phyloP scores from a whole-genome alignment of 2,113 vertebrate species.

The Phylloscopus trochiloides region DNA sequence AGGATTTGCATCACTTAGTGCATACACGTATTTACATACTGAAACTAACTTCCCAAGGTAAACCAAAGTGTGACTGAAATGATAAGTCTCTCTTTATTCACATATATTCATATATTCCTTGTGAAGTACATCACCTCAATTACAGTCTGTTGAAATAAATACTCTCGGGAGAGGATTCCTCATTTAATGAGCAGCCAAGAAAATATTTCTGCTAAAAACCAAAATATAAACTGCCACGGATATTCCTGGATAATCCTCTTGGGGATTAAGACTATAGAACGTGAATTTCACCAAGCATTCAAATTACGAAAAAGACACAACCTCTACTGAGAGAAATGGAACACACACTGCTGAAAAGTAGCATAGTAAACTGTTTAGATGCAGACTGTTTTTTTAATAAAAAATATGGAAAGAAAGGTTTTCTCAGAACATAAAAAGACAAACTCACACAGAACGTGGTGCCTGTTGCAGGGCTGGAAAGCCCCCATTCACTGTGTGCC shows the following conservation, averaged over 20 bases:
- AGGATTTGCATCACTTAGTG: background rate
- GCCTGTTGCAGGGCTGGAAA: background rate
- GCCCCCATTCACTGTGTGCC: fast-evolving
- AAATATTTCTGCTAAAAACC: background rate
- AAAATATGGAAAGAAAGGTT: background rate
- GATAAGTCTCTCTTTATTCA: background rate
- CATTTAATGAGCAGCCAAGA: background rate
- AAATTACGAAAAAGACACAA: background rate
- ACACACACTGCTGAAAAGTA: background rate
- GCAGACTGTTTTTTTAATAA: background rate
- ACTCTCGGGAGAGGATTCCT: background rate
- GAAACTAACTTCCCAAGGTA: background rate
- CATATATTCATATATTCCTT: background rate
- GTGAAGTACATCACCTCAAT: background rate
- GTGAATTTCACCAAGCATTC: background rate
- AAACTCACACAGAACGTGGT: background rate
- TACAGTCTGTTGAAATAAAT: background rate
- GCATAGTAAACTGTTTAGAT: background rate
- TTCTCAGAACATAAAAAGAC: background rate
- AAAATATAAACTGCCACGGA: background rate
- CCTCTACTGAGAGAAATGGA: background rate
- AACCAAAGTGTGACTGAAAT: background rate
- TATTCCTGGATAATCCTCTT: background rate
- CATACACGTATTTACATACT: background rate
- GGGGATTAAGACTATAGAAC: background rate